These are phyloP conservation scores for Palythoa grandis DNA, from an alignment of 92 coral and sea anemone genomes.

Conservation along the genomic window DNA sequence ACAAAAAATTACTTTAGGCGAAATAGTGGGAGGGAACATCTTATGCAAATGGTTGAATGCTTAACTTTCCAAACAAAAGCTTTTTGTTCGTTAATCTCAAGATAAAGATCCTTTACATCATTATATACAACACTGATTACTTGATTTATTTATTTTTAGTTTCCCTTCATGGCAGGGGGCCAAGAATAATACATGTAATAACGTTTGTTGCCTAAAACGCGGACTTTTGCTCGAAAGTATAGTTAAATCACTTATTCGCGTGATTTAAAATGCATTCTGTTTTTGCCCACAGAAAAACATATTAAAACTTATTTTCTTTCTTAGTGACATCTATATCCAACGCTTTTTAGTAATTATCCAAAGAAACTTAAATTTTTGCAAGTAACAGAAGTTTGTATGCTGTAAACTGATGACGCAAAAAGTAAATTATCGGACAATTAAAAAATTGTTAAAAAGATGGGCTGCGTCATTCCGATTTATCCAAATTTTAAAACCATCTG, in stretches of 20 bases:
- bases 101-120: constrained; percentile 1
- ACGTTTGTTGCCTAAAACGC: constrained; percentile 3
- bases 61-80: constrained; percentile 5
- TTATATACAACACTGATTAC: background rate
- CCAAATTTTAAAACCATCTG: too few relatives aligned
- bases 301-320: background rate
- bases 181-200: background rate
- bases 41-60: constrained; percentile 23
- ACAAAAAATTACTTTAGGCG: background rate
- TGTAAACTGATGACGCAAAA: too few relatives aligned
- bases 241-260: background rate
- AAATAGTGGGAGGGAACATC: constrained; percentile 21
- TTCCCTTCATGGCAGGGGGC: constrained; percentile 19
- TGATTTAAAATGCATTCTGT: background rate
- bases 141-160: background rate
- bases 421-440: too few relatives aligned
- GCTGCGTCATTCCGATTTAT: too few relatives aligned
- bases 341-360: background rate
- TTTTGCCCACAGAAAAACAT: background rate
- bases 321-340: background rate
- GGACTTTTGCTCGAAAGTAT: too few relatives aligned
- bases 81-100: constrained; percentile 35
- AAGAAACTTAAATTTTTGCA: background rate
- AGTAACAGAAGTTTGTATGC: too few relatives aligned
- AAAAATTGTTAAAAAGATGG: too few relatives aligned